Conservation (phyloP, 2,888 invertebrate genomes). For the Baronia brevicornis region DNA sequence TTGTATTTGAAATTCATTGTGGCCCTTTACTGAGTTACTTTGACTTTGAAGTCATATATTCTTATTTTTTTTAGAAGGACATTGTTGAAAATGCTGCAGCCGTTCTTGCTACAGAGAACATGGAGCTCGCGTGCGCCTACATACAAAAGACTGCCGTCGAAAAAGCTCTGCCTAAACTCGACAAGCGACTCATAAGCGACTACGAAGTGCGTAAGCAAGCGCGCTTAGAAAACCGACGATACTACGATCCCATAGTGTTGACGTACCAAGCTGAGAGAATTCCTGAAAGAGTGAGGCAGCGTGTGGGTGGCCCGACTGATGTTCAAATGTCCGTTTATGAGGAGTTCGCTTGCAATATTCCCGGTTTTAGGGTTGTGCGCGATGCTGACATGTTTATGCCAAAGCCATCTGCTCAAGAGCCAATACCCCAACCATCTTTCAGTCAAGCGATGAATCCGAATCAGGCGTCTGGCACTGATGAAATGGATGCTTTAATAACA, state of each 20-base stretch:
- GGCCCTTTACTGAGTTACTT: no score
- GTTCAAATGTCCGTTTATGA: conserved; percentile 96
- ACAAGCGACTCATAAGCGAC: conserved; percentile 91
- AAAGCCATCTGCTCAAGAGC: conserved; percentile 78
- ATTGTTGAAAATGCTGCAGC: conserved; percentile 92
- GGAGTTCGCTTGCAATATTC: conserved; percentile 97
- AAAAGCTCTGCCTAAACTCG: conserved; percentile 96
- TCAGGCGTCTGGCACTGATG: conserved; percentile 80
- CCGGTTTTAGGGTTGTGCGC: conserved; percentile 92
- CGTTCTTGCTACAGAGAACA: conserved; percentile 93
- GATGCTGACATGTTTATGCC: conserved; percentile 86
- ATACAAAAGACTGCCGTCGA: conserved; percentile 99
- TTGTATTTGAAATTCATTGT: no score
- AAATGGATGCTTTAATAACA: conserved; percentile 83
- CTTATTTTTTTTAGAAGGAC: conserved; percentile 80
- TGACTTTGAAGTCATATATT: no score
- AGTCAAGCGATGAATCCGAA: conserved; percentile 60
- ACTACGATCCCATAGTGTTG: conserved; percentile 90
- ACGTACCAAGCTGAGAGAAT: conserved; percentile 95
- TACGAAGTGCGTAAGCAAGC: conserved; percentile 93
- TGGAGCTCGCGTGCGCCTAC: conserved; percentile 97
- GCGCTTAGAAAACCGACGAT: conserved; percentile 90
- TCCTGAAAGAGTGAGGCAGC: conserved; percentile 94
- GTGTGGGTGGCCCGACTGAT: conserved; percentile 87
- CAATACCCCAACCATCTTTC: conserved; percentile 61